A percentile compares a stretch with the other conserved stretches of the same genome.
Evolutionary conservation across 2,797 vertebrate species (phyloP).

Genomic region (Chelonia mydas): DNA sequence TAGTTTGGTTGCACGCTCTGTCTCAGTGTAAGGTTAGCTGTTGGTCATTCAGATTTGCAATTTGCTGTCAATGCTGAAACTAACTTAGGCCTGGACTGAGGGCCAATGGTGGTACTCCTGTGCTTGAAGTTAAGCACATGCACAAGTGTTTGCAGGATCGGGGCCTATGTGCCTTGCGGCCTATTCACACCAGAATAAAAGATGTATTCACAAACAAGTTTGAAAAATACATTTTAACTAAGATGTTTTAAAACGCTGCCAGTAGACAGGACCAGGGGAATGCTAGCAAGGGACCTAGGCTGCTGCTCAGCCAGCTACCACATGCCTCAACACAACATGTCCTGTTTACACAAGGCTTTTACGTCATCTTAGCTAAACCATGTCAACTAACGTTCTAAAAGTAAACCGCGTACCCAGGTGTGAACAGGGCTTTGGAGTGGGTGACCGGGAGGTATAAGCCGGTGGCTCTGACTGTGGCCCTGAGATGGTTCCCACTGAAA

Average conservation of each 20-base stretch:
- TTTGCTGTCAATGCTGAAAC: background rate
- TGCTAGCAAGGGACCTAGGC: background rate
- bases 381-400: background rate
- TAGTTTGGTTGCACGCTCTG: background rate
- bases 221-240: background rate
- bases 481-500: background rate
- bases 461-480: background rate
- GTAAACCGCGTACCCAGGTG: background rate
- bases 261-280: too few relatives aligned
- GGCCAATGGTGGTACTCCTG: background rate
- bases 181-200: background rate
- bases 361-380: background rate
- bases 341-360: background rate
- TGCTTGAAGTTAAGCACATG: background rate
- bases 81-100: background rate
- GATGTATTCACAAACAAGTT: background rate
- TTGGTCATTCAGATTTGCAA: background rate
- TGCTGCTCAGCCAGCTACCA: background rate
- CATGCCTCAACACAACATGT: background rate
- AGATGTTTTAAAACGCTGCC: background rate
- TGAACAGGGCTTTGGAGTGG: background rate
- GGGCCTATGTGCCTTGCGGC: background rate
- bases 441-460: background rate
- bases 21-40: background rate
- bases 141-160: background rate